phyloP scores from a whole-genome alignment of 2,113 vertebrate genomes.

The Shinisaurus crocodilurus region DNA sequence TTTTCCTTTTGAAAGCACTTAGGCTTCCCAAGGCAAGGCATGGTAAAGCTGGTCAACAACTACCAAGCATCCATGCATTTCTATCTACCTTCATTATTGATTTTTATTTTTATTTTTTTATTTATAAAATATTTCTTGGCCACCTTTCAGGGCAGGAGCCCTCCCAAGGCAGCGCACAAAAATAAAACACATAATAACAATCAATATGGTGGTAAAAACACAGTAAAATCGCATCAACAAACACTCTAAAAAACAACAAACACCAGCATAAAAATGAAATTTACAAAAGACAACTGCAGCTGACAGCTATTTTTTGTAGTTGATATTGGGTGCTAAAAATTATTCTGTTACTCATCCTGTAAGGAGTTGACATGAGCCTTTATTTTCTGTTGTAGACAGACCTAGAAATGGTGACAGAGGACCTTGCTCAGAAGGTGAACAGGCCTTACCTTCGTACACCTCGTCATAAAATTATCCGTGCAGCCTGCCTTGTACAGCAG shows the following conservation, averaged over 20 bases:
- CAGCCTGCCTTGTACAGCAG: slow-evolving; percentile 95
- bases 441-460: slow-evolving; percentile 97
- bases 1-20: neutral
- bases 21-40: neutral
- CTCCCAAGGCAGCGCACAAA: too few species aligned
- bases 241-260: too few species aligned
- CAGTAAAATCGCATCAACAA: too few species aligned
- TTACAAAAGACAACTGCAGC: too few species aligned
- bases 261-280: too few species aligned
- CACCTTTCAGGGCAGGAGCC: too few species aligned
- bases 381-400: slow-evolving; percentile 84
- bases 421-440: slow-evolving; percentile 98
- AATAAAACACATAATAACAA: too few species aligned
- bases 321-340: neutral
- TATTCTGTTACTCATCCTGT: neutral
- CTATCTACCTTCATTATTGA: neutral
- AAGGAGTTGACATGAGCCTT: neutral
- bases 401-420: slow-evolving; percentile 98
- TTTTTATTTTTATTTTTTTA: neutral
- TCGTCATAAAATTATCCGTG: slow-evolving; percentile 96
- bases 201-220: too few species aligned
- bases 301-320: neutral
- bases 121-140: too few species aligned
- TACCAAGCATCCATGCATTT: neutral
- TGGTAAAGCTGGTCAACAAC: neutral